Evolutionary conservation across 1,140 invertebrate genomes (phyloP).

Genomic region (Anagrus nilaparvatae): DNA sequence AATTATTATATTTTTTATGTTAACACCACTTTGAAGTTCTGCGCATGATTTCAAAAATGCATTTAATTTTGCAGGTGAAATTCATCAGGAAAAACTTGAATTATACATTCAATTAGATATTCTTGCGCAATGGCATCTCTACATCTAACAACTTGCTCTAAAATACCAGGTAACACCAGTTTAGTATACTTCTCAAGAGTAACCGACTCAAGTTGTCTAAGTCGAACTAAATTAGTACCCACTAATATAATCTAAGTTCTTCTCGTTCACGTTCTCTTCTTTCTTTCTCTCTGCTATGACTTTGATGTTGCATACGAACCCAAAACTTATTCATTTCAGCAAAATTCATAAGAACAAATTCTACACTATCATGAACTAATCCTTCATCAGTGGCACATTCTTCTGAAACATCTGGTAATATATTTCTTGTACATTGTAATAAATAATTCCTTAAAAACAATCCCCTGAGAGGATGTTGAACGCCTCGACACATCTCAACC

Average conservation of each 20-base stretch:
- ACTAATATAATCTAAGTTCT: slow-evolving; percentile 89
- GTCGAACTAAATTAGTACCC: slow-evolving; percentile 90
- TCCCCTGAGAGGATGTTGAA: slow-evolving; percentile 94
- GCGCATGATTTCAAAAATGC: slow-evolving; percentile 95
- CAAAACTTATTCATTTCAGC: slow-evolving; percentile 99
- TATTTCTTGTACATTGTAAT: slow-evolving; percentile 85
- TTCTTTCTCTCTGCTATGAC: slow-evolving; percentile 84
- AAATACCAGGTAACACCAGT: slow-evolving; percentile 78
- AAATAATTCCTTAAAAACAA: slow-evolving; percentile 91
- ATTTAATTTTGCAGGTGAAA: slow-evolving; percentile 91
- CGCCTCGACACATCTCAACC: slow-evolving; percentile 98
- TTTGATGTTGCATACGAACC: slow-evolving; percentile 99
- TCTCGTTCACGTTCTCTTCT: slow-evolving; percentile 91
- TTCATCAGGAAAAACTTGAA: slow-evolving; percentile 99
- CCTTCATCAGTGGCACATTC: slow-evolving; percentile 55
- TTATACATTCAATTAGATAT: slow-evolving; percentile 99
- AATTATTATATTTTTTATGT: slow-evolving; percentile 98
- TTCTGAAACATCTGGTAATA: slow-evolving; percentile 73
- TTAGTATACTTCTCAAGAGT: slow-evolving; percentile 88
- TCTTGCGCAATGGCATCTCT: slow-evolving; percentile 98
- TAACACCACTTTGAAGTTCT: slow-evolving; percentile 88
- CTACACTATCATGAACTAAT: slow-evolving; percentile 83
- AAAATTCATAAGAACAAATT: slow-evolving; percentile 98
- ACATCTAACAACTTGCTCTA: slow-evolving; percentile 96
- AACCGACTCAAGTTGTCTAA: slow-evolving; percentile 94